These are phyloP conservation scores for Drosophila subobscura DNA, from an alignment of 1,140 invertebrate species.

Conservation along the genomic window DNA sequence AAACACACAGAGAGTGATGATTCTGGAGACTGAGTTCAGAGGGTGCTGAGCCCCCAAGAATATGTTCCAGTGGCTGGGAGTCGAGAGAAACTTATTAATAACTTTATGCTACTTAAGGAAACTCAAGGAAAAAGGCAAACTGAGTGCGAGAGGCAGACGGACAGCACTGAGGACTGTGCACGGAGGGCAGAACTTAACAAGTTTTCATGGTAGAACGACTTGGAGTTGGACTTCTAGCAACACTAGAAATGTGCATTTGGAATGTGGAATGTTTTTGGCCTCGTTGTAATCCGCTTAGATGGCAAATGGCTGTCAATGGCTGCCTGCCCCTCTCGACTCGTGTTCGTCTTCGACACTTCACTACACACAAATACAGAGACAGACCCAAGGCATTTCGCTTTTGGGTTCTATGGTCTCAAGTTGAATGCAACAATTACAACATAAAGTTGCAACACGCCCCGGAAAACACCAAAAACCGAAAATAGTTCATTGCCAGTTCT, in stretches of 20 bases:
- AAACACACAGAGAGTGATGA: constrained; percentile 22
- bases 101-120: constrained; percentile 73
- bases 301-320: constrained; percentile 44
- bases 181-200: constrained; percentile 42
- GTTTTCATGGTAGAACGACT: constrained; percentile 48
- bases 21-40: not conserved
- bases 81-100: constrained; percentile 72
- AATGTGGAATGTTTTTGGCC: constrained; percentile 58
- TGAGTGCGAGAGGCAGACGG: too few species aligned
- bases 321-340: not conserved
- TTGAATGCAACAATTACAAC: constrained; percentile 64
- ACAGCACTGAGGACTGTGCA: constrained; percentile 18
- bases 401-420: constrained; percentile 16
- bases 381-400: not conserved
- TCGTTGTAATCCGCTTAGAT: constrained; percentile 66
- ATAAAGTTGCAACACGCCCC: constrained; percentile 46
- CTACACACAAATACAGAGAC: not conserved
- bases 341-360: not conserved
- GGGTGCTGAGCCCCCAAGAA: constrained; percentile 3
- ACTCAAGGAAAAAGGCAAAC: constrained; percentile 53
- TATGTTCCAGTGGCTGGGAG: constrained; percentile 49
- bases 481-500: constrained; percentile 56
- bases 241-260: constrained; percentile 51
- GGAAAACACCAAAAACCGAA: constrained; percentile 35
- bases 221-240: constrained; percentile 3